Base-by-base conservation (phyloP, 2,113 vertebrate genomes). In the Clupea harengus region DNA sequence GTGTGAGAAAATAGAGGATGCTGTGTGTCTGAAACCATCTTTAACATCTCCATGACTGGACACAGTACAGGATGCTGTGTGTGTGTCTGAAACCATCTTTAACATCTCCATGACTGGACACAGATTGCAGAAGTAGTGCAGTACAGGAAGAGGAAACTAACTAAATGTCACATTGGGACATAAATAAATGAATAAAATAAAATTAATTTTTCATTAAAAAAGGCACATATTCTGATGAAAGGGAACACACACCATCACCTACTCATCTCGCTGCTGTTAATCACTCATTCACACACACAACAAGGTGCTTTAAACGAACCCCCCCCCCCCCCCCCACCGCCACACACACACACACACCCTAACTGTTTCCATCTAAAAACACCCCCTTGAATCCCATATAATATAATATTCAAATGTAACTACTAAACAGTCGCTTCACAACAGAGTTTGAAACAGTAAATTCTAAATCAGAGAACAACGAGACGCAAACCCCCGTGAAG, bases 401-500 rank as follows among this genome's bases (percentile, higher is more conserved):
- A 28, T 39, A 39, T 39, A 39, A 39, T 78, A 44, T 17, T 78
- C 72, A 4, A 60, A 78, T 78, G 28, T 32, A 78, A 78, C 4
- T 13, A 39, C 39, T 78, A 78, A 78, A 32, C 72, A 72, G 60
- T 72, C n/a, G 25, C 25, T 72, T 54, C 18, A 18, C 45, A 72
- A 84, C 20, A 81, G 78, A 22, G 32, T 17, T 64, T 84, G 22
- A 83, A 81, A 82, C 54, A 83, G 64, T 81, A 81, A 60, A 83
- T 57, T 64, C 13, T 20, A 25, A 49, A 64, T 54, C 11, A 32
- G 72, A 32, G 32, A 52, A 86, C 25, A 45, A 39, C 39, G 28
- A 80, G 25, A 20, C 83, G 52, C 67, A 52, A 28, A 84, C 49
- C 57, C 57, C 49, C 78, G 81, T 46, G 4, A 86, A 8, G n/a